Conservation (phyloP, 2,888 invertebrate species). For the Sinotaia quadrata region DNA sequence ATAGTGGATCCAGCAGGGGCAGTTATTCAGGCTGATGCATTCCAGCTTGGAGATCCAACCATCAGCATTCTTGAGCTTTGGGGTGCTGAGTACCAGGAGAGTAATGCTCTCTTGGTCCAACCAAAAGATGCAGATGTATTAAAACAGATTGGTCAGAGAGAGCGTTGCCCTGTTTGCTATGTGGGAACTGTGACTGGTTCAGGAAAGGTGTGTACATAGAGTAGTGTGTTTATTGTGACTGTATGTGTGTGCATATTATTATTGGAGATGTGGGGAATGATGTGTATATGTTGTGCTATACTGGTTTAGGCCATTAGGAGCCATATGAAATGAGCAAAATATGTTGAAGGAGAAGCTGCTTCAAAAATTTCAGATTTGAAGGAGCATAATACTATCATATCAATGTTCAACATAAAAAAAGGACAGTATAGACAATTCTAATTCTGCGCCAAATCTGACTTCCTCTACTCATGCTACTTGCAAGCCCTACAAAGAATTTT, state of each 20-base stretch:
- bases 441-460: too few species aligned
- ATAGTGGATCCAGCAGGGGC: constrained; percentile 96
- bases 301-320: too few species aligned
- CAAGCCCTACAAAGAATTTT: too few species aligned
- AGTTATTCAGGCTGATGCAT: constrained; percentile 85
- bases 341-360: too few species aligned
- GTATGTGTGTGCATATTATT: background rate
- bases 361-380: too few species aligned
- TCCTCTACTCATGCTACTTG: too few species aligned
- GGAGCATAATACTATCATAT: too few species aligned
- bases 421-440: too few species aligned
- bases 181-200: constrained; percentile 93
- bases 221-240: background rate
- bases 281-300: too few species aligned
- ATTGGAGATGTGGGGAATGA: too few species aligned
- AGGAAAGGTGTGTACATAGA: constrained; percentile 77
- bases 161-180: constrained; percentile 92
- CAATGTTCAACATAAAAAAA: too few species aligned
- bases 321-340: too few species aligned
- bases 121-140: constrained; percentile 79
- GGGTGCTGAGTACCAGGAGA: constrained; percentile 99
- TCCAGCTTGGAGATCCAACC: constrained; percentile 92
- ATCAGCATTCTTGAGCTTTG: constrained; percentile 93
- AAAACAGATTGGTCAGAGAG: constrained; percentile 83
- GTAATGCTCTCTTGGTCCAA: constrained; percentile 87